A percentile compares a stretch with the other conserved stretches of the same genome.
These are phyloP conservation scores for Rhinophrynus dorsalis DNA, from an alignment of 2,797 vertebrate genomes.

Conservation along the genomic window DNA sequence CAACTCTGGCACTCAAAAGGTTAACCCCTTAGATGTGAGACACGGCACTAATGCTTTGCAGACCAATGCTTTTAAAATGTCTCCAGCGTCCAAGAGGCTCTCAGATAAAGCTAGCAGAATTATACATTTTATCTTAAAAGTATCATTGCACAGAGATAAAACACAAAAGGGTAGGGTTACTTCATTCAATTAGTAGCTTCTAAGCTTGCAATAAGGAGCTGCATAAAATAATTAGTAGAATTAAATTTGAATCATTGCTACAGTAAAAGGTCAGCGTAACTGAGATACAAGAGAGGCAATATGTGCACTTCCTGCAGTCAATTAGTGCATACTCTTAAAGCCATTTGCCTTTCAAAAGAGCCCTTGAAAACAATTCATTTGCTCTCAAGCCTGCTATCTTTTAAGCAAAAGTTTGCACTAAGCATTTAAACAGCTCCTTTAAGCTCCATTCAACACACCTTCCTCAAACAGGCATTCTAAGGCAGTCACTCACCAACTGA, in stretches of 20 bases:
- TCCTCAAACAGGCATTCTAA: slow-evolving; percentile 55
- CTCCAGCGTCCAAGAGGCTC: too few species aligned
- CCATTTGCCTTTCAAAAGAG: slow-evolving; percentile 70
- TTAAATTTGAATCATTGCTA: not conserved
- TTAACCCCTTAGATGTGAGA: too few species aligned
- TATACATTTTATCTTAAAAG: not conserved
- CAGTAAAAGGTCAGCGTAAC: slow-evolving; percentile 19
- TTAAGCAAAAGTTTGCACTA: slow-evolving; percentile 65
- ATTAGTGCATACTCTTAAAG: slow-evolving; percentile 63
- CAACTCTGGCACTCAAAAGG: too few species aligned
- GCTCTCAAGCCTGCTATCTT: slow-evolving; percentile 75
- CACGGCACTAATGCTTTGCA: too few species aligned
- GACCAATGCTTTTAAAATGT: too few species aligned
- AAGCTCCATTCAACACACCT: slow-evolving; percentile 61
- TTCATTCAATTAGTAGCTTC: not conserved
- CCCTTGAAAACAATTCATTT: slow-evolving; percentile 73
- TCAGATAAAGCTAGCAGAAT: too few species aligned
- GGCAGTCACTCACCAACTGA: slow-evolving; percentile 48
- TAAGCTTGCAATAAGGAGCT: not conserved
- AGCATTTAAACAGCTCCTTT: slow-evolving; percentile 68
- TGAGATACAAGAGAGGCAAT: slow-evolving; percentile 19
- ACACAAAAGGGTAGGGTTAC: not conserved
- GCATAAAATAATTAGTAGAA: not conserved
- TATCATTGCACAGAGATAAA: not conserved
- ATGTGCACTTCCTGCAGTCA: slow-evolving; percentile 53